Conservation (phyloP, 2,888 invertebrate species). For the Pollenia labialis region DNA sequence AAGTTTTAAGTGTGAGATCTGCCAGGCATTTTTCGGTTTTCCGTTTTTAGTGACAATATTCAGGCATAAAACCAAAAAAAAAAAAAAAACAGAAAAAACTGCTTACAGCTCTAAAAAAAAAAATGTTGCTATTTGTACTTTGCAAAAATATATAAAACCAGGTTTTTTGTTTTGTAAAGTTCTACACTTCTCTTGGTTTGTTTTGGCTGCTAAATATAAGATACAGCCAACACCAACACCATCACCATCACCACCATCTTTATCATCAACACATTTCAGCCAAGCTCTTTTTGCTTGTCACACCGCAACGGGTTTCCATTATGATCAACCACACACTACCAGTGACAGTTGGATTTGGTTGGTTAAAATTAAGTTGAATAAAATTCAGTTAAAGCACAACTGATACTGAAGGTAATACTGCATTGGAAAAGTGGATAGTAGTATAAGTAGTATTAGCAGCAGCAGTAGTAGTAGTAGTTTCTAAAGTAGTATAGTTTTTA, state of each 20-base stretch:
- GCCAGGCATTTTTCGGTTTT: background rate
- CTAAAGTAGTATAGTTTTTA: background rate
- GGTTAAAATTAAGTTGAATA: conserved; percentile 47
- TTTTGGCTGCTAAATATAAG: background rate
- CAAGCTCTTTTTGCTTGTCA: background rate
- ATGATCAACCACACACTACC: conserved; percentile 28
- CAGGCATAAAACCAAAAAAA: background rate
- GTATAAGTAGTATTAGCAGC: conserved; percentile 15
- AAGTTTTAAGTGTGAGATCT: conserved; percentile 3
- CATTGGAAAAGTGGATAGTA: background rate
- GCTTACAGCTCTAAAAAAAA: background rate
- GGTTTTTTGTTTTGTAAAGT: background rate
- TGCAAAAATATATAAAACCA: background rate
- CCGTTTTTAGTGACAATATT: conserved; percentile 20
- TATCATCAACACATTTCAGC: background rate
- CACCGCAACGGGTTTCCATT: conserved; percentile 4
- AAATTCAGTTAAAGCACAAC: conserved; percentile 1
- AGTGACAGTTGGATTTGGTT: conserved; percentile 45
- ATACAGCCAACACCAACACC: background rate
- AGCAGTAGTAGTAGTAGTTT: background rate
- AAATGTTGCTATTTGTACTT: background rate
- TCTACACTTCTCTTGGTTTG: background rate
- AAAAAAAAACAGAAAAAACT: conserved; percentile 4
- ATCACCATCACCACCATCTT: background rate
- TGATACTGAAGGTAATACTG: background rate